These are phyloP conservation scores for Brachyrhaphis roseni DNA, from an alignment of 2,797 vertebrate genomes.

Conservation along the genomic window DNA sequence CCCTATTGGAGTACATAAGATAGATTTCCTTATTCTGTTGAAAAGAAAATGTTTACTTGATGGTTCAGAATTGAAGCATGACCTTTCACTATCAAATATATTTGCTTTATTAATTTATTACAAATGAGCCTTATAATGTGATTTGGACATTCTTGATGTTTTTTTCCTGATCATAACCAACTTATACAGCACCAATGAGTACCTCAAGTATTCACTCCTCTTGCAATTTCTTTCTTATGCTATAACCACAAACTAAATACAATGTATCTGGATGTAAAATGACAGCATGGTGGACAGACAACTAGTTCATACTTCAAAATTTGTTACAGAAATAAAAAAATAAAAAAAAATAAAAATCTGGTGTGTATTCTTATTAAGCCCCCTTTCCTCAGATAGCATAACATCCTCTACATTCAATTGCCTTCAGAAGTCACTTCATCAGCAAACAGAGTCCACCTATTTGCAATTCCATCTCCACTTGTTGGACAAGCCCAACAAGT, in stretches of 20 bases:
- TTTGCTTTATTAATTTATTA: neutral
- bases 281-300: neutral
- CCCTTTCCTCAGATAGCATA: neutral
- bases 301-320: neutral
- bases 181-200: neutral
- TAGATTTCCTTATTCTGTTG: constrained; percentile 22
- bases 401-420: neutral
- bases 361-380: neutral
- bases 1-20: constrained; percentile 24
- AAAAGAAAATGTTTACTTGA: constrained; percentile 20
- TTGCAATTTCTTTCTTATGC: neutral
- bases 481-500: neutral
- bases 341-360: neutral
- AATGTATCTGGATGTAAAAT: neutral
- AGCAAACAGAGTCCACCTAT: neutral
- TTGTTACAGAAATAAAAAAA: neutral
- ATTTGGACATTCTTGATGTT: neutral
- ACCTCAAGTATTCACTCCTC: neutral
- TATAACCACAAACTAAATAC: neutral
- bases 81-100: neutral
- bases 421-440: neutral
- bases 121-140: neutral
- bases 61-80: constrained; percentile 1
- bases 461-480: neutral
- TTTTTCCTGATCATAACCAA: neutral